Base-by-base conservation (phyloP, 2,113 vertebrate species). In the Tachuris rubrigastra region DNA sequence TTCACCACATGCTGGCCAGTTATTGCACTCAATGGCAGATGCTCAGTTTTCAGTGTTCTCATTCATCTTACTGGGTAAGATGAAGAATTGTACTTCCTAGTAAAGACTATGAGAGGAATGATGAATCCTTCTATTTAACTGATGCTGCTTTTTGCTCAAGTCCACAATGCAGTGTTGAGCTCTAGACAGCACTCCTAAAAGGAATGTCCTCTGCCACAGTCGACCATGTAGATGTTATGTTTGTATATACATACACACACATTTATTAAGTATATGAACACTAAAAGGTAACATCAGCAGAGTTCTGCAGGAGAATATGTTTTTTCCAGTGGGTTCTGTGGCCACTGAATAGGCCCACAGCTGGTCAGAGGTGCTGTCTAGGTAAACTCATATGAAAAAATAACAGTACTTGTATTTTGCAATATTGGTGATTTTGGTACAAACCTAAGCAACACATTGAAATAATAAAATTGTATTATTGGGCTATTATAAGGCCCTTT, bases 21-120 rank as follows among this genome's bases (percentile, higher is more conserved):
- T 21, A 14, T 1, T 4, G 20, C 33, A 16, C 18, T 72, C 42
- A 55, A 2, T 7, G 25, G 8, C 20, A 91, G 31, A 28, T 0
- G 9, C 10, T 52, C 30, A 19, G 10, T 12, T 71, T 69, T 39
- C 9, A 3, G 33, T 10, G 27, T 24, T 69, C 41, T 52, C 24
- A 17, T 56, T 77, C 18, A 23, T 17, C 30, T 68, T 78, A 52
- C 24, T 23, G 21, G 19, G 5, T 35, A 52, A 39, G 18, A 22
- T 10, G 35, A 73, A 73, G 49, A 41, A 33, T 9, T 33, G 20
- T 18, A 47, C 17, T 60, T 77, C 35, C 82, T 27, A 9, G 41
- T 21, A 67, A 19, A 46, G 31, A 31, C n/a, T 17, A 11, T 12
- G 19, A 69, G 16, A 75, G 21, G n/a, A 41, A 15, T 49, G 37